Evolutionary conservation across 2,113 vertebrate genomes (phyloP).

Genomic region (Cynoglossus semilaevis): DNA sequence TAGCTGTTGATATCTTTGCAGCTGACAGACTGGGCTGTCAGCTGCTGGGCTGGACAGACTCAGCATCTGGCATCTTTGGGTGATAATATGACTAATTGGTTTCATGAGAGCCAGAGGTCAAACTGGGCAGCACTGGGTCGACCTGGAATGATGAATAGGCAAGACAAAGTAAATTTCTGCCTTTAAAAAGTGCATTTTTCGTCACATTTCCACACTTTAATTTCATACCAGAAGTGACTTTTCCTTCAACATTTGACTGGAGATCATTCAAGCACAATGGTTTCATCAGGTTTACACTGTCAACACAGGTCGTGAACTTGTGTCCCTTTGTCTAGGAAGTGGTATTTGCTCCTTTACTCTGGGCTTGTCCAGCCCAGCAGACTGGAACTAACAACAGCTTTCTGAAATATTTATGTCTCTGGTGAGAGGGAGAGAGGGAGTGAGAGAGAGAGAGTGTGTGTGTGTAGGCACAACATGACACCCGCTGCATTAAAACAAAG

Average conservation of each 20-base stretch:
- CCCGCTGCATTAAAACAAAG: constrained; percentile 38
- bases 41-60: too few relatives aligned
- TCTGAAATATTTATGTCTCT: constrained; percentile 71
- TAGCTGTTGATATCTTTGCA: not conserved
- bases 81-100: not conserved
- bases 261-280: constrained; percentile 19
- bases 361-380: constrained; percentile 50
- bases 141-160: not conserved
- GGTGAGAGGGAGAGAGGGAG: constrained; percentile 21
- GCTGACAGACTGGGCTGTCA: too few relatives aligned
- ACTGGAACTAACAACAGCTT: constrained; percentile 70
- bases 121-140: not conserved
- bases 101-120: constrained; percentile 9
- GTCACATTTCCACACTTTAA: not conserved
- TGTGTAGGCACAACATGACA: not conserved
- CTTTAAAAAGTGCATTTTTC: too few relatives aligned
- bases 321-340: constrained; percentile 25
- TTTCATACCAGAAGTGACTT: not conserved
- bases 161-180: too few relatives aligned
- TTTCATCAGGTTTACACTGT: constrained; percentile 31
- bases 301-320: constrained; percentile 39
- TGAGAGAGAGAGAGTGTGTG: constrained; percentile 12
- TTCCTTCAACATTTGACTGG: not conserved
- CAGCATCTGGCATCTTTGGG: not conserved
- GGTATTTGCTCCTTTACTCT: constrained; percentile 26